These are phyloP conservation scores for Dendrocopos noguchii DNA, from an alignment of 2,113 vertebrate species.

Conservation along the genomic window DNA sequence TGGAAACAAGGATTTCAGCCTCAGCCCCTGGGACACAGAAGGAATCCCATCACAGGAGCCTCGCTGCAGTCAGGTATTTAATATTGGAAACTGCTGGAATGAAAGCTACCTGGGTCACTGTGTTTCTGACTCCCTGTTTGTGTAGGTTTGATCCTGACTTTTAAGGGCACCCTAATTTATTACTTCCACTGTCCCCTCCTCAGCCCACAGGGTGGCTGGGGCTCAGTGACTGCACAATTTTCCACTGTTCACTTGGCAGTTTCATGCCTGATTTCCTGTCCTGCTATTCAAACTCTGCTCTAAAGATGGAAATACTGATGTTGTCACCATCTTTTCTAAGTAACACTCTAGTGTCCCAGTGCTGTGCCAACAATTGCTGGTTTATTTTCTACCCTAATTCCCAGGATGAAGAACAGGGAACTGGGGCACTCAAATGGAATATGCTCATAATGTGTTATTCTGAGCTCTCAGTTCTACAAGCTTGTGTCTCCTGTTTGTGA, in stretches of 20 bases:
- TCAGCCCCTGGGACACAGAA: neutral
- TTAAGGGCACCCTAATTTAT: neutral
- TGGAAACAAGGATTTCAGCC: neutral
- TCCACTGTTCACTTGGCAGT: conserved; percentile 13
- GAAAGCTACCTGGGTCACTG: neutral
- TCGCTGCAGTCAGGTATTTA: neutral
- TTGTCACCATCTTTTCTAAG: conserved; percentile 11
- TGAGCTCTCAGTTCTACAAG: neutral
- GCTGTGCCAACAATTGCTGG: neutral
- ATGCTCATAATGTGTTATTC: neutral
- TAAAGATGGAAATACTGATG: conserved; percentile 35
- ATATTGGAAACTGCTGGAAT: neutral
- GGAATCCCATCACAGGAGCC: neutral
- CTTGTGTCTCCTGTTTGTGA: neutral
- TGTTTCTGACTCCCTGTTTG: neutral
- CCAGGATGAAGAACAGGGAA: neutral
- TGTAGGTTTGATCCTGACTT: neutral
- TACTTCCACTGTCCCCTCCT: neutral
- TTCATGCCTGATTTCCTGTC: conserved; percentile 34
- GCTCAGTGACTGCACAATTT: neutral
- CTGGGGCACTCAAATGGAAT: neutral
- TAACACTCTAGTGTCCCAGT: neutral
- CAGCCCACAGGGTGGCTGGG: neutral
- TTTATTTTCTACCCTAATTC: neutral
- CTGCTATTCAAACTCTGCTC: neutral